Evolutionary conservation across 2,113 vertebrate genomes (phyloP), one percentile per base, ranked within the genome.

Genomic region (Rhea pennata): DNA sequence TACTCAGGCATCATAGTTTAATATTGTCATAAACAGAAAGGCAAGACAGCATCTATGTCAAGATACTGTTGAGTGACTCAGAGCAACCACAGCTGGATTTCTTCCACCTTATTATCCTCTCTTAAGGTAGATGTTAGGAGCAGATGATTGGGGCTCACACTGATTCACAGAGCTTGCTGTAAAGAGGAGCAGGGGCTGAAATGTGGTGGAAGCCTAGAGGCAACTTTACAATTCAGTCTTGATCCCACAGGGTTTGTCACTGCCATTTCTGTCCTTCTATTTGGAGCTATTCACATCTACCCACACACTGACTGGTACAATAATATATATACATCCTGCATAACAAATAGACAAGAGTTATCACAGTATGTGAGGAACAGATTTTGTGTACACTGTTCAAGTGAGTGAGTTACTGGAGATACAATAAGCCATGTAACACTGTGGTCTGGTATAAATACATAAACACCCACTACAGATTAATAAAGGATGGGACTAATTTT

Each of bases 261-360:
- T 87, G 71, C 29, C 46, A 12, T 74, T 87, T 87, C 77, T 95
- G 36, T 70, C 54, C 53, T 94, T 81, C 70, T 29, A 62, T 74
- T 54, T 2, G 1, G 15, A 88, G 46, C 26, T 65, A 12, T 46
- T 90, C 3, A 7, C 42, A 13, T 15, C 44, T 44, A 22, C 84
- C 66, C 85, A 85, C 74, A 58, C 31, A 15, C 19, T n/a, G 53
- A 53, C 0, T 3, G 46, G 71, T 85, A 19, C 59, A 70, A 73
- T 94, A 66, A 89, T 82, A 89, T 74, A 84, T 54, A 44, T 53
- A 58, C 46, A 40, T 22, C 44, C 48, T 62, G 74, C 71, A 82
- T 46, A 81, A 73, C 50, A 72, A 91, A 84, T n/a, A 92, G 73
- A 71, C n/a, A 89, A 40, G 33, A 44, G 36, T 85, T 91, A 70